Conservation (phyloP, 2,113 vertebrate species). For the Forbesichthys agassizii region DNA sequence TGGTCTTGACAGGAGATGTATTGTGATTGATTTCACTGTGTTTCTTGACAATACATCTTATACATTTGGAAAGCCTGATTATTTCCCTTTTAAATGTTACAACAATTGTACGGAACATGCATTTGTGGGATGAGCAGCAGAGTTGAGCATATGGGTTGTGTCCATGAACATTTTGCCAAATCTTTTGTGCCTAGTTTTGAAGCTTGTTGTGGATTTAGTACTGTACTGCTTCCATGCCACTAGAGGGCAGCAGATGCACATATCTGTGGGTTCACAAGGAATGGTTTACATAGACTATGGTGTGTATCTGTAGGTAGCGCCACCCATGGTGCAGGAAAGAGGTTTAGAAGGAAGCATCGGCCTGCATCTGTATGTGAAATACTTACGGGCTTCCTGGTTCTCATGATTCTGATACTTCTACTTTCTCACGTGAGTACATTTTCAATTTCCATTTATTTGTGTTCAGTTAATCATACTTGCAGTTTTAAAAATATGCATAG, state of each 20-base stretch:
- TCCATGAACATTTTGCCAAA: no score
- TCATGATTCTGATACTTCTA: conserved; percentile 78
- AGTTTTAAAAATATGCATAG: conserved; percentile 2
- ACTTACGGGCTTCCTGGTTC: conserved; percentile 80
- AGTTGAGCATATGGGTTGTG: no score
- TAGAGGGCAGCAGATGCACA: conserved; percentile 60
- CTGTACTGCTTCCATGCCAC: conserved; percentile 22
- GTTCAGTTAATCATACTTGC: background rate
- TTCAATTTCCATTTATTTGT: background rate
- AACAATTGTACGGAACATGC: no score
- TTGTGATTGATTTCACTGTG: no score
- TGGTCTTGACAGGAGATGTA: no score
- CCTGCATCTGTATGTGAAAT: conserved; percentile 85
- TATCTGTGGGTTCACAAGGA: conserved; percentile 10
- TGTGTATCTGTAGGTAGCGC: conserved; percentile 64
- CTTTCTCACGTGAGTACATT: conserved; percentile 82
- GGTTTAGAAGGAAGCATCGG: conserved; percentile 85
- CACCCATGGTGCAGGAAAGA: conserved; percentile 80
- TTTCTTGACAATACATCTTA: no score
- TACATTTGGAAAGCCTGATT: no score
- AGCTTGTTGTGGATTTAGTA: conserved; percentile 4
- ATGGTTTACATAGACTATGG: conserved; percentile 30
- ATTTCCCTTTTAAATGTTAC: no score
- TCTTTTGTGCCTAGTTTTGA: background rate
- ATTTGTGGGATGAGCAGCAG: no score